Conservation (phyloP, 2,113 vertebrate genomes). For the Recurvirostra avosetta region DNA sequence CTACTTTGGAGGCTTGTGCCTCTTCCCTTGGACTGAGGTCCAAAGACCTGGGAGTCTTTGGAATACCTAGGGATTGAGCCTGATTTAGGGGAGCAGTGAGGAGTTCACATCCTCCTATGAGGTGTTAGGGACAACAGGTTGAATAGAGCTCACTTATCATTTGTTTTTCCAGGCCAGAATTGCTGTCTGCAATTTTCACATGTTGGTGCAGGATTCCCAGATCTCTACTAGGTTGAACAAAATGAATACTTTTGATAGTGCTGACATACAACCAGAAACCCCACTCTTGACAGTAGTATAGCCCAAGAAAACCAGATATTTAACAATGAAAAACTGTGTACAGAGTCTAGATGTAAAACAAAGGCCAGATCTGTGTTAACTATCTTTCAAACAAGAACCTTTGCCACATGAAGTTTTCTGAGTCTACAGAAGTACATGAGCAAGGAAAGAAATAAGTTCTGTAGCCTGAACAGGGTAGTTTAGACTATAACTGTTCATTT, state of each 20-base stretch:
- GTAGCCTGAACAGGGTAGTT: not conserved
- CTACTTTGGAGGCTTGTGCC: not conserved
- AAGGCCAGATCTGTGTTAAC: not conserved
- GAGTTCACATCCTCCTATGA: not conserved
- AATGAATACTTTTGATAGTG: not conserved
- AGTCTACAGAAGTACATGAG: not conserved
- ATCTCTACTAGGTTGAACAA: not conserved
- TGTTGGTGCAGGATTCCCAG: not conserved
- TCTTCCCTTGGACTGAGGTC: not conserved
- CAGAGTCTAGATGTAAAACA: not conserved
- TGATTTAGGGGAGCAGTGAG: not conserved
- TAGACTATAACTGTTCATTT: not conserved
- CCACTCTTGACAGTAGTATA: not conserved
- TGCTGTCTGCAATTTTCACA: not conserved
- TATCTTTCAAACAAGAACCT: not conserved
- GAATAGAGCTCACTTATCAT: not conserved
- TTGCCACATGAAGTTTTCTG: rapidly evolving
- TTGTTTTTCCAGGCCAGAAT: not conserved
- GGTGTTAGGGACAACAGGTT: not conserved
- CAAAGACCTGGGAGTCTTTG: not conserved
- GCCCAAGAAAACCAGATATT: not conserved
- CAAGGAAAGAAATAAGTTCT: not conserved
- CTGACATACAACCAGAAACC: not conserved
- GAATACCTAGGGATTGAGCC: not conserved
- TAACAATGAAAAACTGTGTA: not conserved